Conservation (phyloP, 2,888 invertebrate species). For the Napeogenes sylphis region DNA sequence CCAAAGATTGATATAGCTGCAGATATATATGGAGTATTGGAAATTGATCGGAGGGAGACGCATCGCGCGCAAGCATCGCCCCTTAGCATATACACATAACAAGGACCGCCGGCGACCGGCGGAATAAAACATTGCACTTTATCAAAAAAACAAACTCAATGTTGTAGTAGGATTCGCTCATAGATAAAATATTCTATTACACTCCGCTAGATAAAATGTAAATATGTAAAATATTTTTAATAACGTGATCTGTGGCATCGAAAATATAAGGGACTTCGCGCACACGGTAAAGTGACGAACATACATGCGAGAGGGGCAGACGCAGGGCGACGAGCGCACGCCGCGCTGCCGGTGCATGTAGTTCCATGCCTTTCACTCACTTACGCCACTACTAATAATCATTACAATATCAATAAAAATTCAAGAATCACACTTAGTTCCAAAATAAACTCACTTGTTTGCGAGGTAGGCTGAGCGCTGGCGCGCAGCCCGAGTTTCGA, state of each 20-base stretch:
- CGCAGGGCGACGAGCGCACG: constrained; percentile 33
- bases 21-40: constrained; percentile 47
- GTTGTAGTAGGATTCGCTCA: constrained; percentile 77
- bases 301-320: constrained; percentile 47
- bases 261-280: constrained; percentile 75
- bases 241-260: constrained; percentile 75
- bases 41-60: constrained; percentile 42
- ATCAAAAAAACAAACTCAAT: constrained; percentile 75
- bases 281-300: constrained; percentile 65
- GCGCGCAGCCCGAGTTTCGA: constrained; percentile 79
- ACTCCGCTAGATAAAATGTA: constrained; percentile 77
- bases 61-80: constrained; percentile 52
- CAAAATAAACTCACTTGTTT: constrained; percentile 87
- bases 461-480: constrained; percentile 82
- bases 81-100: constrained; percentile 72
- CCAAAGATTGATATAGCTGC: constrained; percentile 41
- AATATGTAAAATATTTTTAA: constrained; percentile 76
- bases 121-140: constrained; percentile 77
- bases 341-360: constrained; percentile 46
- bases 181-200: constrained; percentile 76
- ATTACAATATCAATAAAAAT: constrained; percentile 79
- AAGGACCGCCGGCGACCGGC: constrained; percentile 73
- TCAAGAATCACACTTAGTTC: constrained; percentile 86
- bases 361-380: constrained; percentile 66
- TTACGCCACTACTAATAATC: constrained; percentile 77